Evolutionary conservation across 2,113 vertebrate species (phyloP), one percentile per base, ranked within the genome.

Genomic region (Tamias sibiricus): DNA sequence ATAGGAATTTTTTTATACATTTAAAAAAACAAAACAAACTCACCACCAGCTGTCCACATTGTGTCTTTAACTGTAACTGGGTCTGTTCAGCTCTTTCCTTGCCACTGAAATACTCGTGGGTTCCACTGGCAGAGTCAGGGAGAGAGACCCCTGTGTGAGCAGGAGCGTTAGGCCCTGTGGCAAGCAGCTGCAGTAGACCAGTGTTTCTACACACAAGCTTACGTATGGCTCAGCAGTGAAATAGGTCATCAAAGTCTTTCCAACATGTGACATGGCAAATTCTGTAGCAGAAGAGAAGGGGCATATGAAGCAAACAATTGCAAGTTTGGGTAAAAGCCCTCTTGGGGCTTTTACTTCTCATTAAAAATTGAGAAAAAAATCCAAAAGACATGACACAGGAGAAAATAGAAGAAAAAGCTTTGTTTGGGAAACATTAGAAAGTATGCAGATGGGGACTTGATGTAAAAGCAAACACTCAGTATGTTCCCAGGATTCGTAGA

Each of bases 181-280:
- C 8, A 0, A 30, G 22, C 44, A 62, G 77, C 57, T 66, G 47
- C 47, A 49, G 11, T 49, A 49, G 10, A 12, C 47, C 47, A 49
- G 47, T 49, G 47, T 86, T 69, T 54, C 82, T 96, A 82, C 82
- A 52, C 30, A 57, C 90, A 83, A 35, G 11, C 84, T n/a, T 42
- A 37, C 40, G 1, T 44, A 35, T 19, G 4, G 49, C 22, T 96
- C 57, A n/a, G n/a, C n/a, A n/a, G n/a, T n/a, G n/a, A n/a, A n/a
- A n/a, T n/a, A n/a, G n/a, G n/a, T n/a, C n/a, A n/a, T 81, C 49
- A 87, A 24, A 94, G 72, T 37, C 95, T 90, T 95, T 91, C 28
- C 93, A 88, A 68, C 80, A 83, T 57, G n/a, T 94, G 66, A 80
- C 30, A 54, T 24, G 68, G 69, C 84, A 90, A 91, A 71, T 75